Conservation (phyloP, 2,113 vertebrate species). For the Anthoscopus minutus region DNA sequence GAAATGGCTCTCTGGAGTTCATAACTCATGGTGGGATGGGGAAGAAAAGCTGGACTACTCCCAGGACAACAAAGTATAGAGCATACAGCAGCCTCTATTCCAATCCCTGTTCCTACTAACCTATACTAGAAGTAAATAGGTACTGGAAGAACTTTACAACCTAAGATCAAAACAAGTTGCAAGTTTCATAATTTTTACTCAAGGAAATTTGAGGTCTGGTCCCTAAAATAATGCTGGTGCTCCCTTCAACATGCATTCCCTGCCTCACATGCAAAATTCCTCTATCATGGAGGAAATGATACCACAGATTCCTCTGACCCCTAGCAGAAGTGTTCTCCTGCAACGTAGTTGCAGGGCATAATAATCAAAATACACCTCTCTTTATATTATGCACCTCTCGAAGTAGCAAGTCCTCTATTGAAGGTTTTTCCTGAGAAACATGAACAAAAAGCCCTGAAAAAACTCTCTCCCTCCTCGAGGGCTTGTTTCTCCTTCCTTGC, state of each 20-base stretch:
- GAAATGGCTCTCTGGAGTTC: neutral
- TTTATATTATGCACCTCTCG: neutral
- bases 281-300: neutral
- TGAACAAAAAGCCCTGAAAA: neutral
- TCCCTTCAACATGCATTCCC: neutral
- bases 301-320: neutral
- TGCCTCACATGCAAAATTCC: neutral
- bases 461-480: neutral
- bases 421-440: neutral
- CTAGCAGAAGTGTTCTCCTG: neutral
- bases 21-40: neutral
- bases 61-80: neutral
- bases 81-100: neutral
- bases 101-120: neutral
- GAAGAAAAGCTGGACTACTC: neutral
- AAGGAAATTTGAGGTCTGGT: neutral
- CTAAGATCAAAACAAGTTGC: neutral
- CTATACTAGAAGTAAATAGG: neutral
- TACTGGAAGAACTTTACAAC: neutral
- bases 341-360: neutral
- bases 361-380: neutral
- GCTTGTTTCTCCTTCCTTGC: neutral
- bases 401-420: neutral
- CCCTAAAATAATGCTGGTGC: neutral
- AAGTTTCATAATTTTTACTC: neutral